phyloP scores from a whole-genome alignment of 2,113 vertebrate species.

The Porphyrio hochstetteri region DNA sequence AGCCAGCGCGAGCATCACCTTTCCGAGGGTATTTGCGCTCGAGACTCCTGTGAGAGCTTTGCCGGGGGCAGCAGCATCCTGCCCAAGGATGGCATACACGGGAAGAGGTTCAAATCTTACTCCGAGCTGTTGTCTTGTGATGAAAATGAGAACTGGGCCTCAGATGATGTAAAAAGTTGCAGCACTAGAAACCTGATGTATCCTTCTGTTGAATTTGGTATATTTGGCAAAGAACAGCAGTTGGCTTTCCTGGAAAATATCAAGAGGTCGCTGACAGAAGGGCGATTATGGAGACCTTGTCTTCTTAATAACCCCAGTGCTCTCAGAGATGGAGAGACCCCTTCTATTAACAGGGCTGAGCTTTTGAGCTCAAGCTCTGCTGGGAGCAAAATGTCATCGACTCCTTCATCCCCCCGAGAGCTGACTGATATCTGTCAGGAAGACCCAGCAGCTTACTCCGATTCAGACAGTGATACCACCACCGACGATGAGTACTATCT shows the following conservation, averaged over 20 bases:
- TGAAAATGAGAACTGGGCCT: slow-evolving; percentile 74
- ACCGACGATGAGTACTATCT: slow-evolving; percentile 95
- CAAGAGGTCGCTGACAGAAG: slow-evolving; percentile 80
- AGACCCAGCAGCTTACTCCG: slow-evolving; percentile 75
- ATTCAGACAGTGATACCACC: slow-evolving; percentile 88
- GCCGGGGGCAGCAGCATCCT: slow-evolving; percentile 5
- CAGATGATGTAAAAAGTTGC: neutral
- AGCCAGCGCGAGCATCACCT: slow-evolving; percentile 71
- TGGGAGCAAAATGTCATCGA: slow-evolving; percentile 51
- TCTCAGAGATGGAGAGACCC: slow-evolving; percentile 55
- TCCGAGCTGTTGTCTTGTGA: slow-evolving; percentile 71
- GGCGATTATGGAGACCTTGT: slow-evolving; percentile 80
- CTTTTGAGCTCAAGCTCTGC: slow-evolving; percentile 64
- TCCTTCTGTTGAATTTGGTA: slow-evolving; percentile 80
- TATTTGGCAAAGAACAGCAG: slow-evolving; percentile 83
- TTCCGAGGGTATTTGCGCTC: slow-evolving; percentile 72
- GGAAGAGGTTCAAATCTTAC: slow-evolving; percentile 70
- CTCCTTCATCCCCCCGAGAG: slow-evolving; percentile 66
- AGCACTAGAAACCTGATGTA: slow-evolving; percentile 62
- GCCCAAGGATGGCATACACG: neutral
- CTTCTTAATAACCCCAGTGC: slow-evolving; percentile 77
- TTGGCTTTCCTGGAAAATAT: slow-evolving; percentile 80
- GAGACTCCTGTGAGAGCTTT: neutral
- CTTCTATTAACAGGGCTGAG: slow-evolving; percentile 16
- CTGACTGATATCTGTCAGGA: slow-evolving; percentile 64